A percentile compares a stretch with the other conserved stretches of the same genome.
Evolutionary conservation across 2,113 vertebrate genomes (phyloP).

Genomic region (Lophotis ruficrista): DNA sequence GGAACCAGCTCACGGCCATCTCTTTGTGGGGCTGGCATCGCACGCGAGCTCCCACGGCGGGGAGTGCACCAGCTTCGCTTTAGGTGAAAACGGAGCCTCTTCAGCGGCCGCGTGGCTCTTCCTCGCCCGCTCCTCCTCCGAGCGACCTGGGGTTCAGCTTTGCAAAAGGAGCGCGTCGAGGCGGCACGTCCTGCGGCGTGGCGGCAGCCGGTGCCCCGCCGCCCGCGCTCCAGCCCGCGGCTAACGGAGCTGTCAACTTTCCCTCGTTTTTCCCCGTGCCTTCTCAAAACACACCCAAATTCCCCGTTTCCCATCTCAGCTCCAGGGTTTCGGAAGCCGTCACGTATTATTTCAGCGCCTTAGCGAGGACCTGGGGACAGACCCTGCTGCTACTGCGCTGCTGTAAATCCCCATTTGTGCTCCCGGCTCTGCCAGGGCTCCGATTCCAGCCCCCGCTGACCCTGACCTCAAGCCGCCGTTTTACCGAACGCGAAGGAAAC

Average conservation of each 20-base stretch:
- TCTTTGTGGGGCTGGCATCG: rapidly evolving
- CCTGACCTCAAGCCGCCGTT: rapidly evolving
- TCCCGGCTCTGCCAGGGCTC: not conserved
- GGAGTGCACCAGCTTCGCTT: rapidly evolving
- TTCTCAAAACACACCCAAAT: not conserved
- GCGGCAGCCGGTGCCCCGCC: rapidly evolving
- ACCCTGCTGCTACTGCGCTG: rapidly evolving
- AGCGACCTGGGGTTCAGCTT: rapidly evolving
- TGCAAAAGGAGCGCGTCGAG: rapidly evolving
- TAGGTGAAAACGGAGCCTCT: not conserved
- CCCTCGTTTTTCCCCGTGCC: rapidly evolving
- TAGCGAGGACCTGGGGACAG: not conserved
- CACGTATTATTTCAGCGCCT: rapidly evolving
- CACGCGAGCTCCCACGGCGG: rapidly evolving
- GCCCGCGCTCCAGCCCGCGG: rapidly evolving
- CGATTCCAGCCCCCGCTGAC: rapidly evolving
- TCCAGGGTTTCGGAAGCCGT: rapidly evolving
- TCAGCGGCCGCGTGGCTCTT: rapidly evolving
- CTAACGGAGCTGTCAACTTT: rapidly evolving
- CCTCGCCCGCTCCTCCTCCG: rapidly evolving
- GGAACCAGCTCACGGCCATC: rapidly evolving
- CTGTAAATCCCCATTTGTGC: rapidly evolving
- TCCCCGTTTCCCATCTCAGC: not conserved
- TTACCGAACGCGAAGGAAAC: rapidly evolving
- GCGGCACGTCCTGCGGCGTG: rapidly evolving